Evolutionary conservation across 1,140 invertebrate species (phyloP).

Genomic region (Drosophila azteca): DNA sequence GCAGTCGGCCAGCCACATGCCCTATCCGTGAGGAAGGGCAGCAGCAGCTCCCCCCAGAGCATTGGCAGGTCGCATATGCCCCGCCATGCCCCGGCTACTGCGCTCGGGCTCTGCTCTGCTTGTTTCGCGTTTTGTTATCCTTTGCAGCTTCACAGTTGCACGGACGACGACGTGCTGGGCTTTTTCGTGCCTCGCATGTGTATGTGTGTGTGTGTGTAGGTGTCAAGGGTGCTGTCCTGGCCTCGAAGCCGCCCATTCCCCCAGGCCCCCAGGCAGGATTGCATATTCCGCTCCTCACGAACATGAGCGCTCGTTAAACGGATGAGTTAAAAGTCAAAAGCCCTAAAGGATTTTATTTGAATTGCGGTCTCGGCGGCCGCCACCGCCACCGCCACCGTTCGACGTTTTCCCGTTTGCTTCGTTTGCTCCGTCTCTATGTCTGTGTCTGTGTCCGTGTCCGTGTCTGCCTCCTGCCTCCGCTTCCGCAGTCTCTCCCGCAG

Average conservation of each 20-base stretch:
- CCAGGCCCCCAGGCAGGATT: slow-evolving; percentile 9
- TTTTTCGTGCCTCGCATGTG: slow-evolving; percentile 7
- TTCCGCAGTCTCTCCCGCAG: background rate
- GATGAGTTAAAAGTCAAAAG: slow-evolving; percentile 83
- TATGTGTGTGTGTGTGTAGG: slow-evolving; percentile 53
- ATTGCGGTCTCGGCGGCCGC: slow-evolving; percentile 64
- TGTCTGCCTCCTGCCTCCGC: too few species aligned
- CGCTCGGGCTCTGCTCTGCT: slow-evolving; percentile 13
- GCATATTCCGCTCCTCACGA: slow-evolving; percentile 68
- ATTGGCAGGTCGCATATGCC: background rate
- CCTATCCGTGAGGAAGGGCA: too few species aligned
- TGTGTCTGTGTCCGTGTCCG: background rate
- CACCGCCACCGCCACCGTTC: slow-evolving; percentile 43
- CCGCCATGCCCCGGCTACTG: background rate
- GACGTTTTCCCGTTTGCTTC: slow-evolving; percentile 35
- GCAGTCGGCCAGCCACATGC: background rate
- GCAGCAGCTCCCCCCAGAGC: background rate
- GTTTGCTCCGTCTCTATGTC: background rate
- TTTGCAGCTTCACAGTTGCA: slow-evolving; percentile 62
- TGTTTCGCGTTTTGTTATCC: slow-evolving; percentile 68
- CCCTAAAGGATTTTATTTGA: slow-evolving; percentile 83
- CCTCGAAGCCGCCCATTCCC: slow-evolving; percentile 35
- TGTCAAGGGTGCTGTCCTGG: slow-evolving; percentile 76
- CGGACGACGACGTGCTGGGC: slow-evolving; percentile 56
- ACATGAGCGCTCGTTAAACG: slow-evolving; percentile 80